Percentiles rank a stretch among this genome's conserved stretches.
These are phyloP conservation scores for Epirrhoe tristata DNA, from an alignment of 2,888 invertebrate genomes.

Conservation along the genomic window DNA sequence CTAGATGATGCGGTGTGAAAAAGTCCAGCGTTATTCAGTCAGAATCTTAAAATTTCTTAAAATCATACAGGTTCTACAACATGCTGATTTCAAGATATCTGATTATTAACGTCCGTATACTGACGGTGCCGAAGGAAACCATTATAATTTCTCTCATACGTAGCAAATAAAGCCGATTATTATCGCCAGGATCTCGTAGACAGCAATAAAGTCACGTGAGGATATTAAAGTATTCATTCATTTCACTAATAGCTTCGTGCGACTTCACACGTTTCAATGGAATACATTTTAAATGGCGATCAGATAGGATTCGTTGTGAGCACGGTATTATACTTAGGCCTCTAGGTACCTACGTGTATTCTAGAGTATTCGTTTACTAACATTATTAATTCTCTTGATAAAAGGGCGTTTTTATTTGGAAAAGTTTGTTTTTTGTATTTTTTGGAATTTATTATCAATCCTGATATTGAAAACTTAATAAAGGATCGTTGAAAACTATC, in stretches of 20 bases:
- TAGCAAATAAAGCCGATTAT: conserved; percentile 23
- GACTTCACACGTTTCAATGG: conserved; percentile 26
- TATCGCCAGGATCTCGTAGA: conserved; percentile 26
- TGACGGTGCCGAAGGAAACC: background rate
- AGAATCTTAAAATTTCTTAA: too few species aligned
- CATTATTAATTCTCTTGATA: background rate
- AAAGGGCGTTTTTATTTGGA: too few species aligned
- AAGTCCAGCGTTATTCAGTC: too few species aligned
- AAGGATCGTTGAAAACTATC: too few species aligned
- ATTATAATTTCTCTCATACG: background rate
- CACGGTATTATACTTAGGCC: background rate
- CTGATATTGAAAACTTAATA: too few species aligned
- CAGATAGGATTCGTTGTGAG: conserved; percentile 14
- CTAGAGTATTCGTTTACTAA: background rate
- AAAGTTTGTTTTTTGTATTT: too few species aligned
- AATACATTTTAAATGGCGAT: conserved; percentile 48
- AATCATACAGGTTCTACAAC: too few species aligned
- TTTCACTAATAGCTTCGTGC: conserved; percentile 30
- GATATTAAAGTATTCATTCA: conserved; percentile 21
- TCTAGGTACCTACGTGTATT: background rate
- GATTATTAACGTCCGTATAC: background rate
- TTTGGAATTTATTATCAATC: too few species aligned
- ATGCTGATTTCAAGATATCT: too few species aligned
- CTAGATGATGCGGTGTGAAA: too few species aligned
- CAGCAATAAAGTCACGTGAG: conserved; percentile 27